These are phyloP conservation scores for Matsumyia berberina DNA, from an alignment of 2,888 invertebrate genomes.

Conservation along the genomic window DNA sequence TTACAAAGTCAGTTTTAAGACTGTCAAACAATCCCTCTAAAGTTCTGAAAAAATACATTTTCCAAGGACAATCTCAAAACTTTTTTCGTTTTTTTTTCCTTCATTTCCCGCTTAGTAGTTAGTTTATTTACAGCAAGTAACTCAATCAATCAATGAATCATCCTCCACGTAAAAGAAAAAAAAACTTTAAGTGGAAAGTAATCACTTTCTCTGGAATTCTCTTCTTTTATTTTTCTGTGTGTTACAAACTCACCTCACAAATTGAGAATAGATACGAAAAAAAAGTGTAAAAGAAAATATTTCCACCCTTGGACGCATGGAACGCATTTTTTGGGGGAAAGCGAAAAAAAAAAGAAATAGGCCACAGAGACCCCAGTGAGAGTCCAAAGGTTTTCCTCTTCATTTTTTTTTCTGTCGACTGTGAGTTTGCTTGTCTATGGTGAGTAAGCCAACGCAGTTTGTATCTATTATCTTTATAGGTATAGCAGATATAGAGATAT, in stretches of 20 bases:
- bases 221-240: neutral
- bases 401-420: constrained; percentile 18
- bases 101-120: neutral
- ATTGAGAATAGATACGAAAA: constrained; percentile 44
- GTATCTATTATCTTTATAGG: constrained; percentile 27
- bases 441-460: constrained; percentile 42
- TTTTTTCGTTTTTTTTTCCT: neutral
- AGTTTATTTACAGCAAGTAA: neutral
- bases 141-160: constrained; percentile 32
- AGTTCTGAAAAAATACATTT: too few relatives aligned
- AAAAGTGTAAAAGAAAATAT: neutral
- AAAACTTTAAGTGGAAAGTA: constrained; percentile 17
- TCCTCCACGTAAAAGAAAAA: neutral
- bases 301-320: constrained; percentile 15
- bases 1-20: too few relatives aligned
- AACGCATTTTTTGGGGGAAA: constrained; percentile 43
- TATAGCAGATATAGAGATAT: neutral
- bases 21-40: too few relatives aligned
- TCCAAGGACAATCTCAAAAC: too few relatives aligned
- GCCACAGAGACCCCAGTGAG: constrained; percentile 5
- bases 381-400: constrained; percentile 13
- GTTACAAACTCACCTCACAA: constrained; percentile 38
- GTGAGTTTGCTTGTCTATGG: constrained; percentile 28
- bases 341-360: constrained; percentile 24
- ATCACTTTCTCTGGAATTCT: constrained; percentile 20